Evolutionary conservation across 2,888 invertebrate species (phyloP), one percentile per base, ranked within the genome.

Genomic region (Coelinius sp.): DNA sequence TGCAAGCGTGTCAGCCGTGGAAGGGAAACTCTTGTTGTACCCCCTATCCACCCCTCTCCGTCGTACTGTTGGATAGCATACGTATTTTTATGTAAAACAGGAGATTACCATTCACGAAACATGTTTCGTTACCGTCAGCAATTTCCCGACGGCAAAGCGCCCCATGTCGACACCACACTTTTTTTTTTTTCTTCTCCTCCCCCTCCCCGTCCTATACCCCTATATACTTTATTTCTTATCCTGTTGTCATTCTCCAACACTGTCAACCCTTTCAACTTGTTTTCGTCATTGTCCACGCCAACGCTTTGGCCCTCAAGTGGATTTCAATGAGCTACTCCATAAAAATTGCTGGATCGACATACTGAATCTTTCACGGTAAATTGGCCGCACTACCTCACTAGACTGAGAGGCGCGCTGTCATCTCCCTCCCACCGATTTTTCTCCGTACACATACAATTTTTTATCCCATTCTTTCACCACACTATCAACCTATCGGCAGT

Each of bases 341-440:
- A 63, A 67, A 71, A 71, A 71, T 71, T 46, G 67, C 71, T 71
- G 52, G 59, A 62, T 71, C 71, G 62, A 62, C 71, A 67, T 53
- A 46, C 35, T 27, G 24, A 38, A 71, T 71, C 24, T 46, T 67
- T 71, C 31, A 71, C 70, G 56, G 66, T 56, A 59, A 71, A 71
- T 71, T 71, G 59, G 46, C 64, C 17, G 38, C 64, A 64, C 14
- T 41, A 35, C 41, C 44, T 17, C 24, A 6, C 24, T 17, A 52
- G 52, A 63, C 49, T 3, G 5, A 20, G 27, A 27, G 31, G 24
- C 62, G 46, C 38, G n/a, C n/a, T n/a, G n/a, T n/a, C n/a, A n/a
- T n/a, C n/a, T n/a, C n/a, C n/a, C n/a, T n/a, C n/a, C n/a, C n/a
- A n/a, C n/a, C n/a, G n/a, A n/a, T n/a, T n/a, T n/a, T n/a, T n/a